These are phyloP conservation scores for Acanthosoma haemorrhoidale DNA, from an alignment of 2,888 invertebrate genomes.

Conservation along the genomic window DNA sequence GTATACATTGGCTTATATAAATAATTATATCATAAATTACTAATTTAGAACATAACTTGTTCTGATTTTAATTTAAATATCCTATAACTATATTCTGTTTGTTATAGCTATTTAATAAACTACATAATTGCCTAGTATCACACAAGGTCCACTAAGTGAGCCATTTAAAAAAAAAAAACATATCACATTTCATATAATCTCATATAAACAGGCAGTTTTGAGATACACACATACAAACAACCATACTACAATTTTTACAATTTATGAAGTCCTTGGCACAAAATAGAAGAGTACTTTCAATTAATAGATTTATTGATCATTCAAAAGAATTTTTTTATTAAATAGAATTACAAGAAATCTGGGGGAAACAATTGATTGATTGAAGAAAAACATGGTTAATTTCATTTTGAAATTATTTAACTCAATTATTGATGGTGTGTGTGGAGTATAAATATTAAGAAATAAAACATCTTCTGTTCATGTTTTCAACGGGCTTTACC, in stretches of 20 bases:
- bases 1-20: background rate
- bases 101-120: background rate
- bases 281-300: no score
- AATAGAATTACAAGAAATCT: no score
- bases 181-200: slow-evolving; percentile 9
- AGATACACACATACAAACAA: background rate
- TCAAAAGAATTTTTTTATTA: background rate
- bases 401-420: no score
- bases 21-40: background rate
- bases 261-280: background rate
- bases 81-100: background rate
- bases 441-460: no score
- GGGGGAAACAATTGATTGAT: no score
- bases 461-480: no score
- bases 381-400: no score
- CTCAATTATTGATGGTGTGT: no score
- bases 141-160: slow-evolving; percentile 17
- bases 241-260: background rate
- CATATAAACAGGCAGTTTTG: background rate
- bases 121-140: slow-evolving; percentile 22
- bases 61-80: background rate
- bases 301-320: background rate
- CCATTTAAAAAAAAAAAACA: slow-evolving; percentile 4
- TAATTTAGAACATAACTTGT: background rate
- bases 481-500: no score